Base-by-base conservation (phyloP, 2,113 vertebrate genomes). In the Tychaedon coryphoeus region DNA sequence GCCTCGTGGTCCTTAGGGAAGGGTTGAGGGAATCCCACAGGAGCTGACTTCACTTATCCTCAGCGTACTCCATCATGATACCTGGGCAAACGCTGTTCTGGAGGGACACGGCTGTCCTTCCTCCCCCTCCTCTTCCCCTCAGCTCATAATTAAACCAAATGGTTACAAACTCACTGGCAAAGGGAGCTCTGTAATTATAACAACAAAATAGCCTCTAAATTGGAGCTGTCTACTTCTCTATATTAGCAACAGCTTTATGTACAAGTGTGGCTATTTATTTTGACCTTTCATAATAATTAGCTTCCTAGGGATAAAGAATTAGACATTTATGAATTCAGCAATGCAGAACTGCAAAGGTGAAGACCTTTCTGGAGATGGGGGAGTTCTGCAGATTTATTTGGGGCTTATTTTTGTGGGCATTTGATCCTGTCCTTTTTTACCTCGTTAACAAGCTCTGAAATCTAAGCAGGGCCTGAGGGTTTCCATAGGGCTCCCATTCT, bases 171-270 rank as follows among this genome's bases (percentile, higher is more conserved):
- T 92, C 93, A n/a, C 43, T 71, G 72, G 82, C 1, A 2, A 88
- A 96, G 72, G 95, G 90, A 95, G 88, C 75, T 92, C 69, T 94
- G 82, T 97, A 97, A 98, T 98, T 97, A 97, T 96, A 97, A 95
- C 91, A 86, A 96, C 93, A 96, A 96, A 96, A 96, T 70, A 88
- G 90, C 92, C 86, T 93, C 77, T 90, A 96, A 94, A 95, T 95
- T 92, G 85, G 94, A 94, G 64, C 70, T 87, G 82, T 91, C 93
- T 95, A 60, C 86, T 94, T 92, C 96, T 95, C 83, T 77, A 58
- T 89, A 94, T 96, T 94, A 69, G 57, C 85, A 92, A 48, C 58
- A 45, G 75, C 85, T 95, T 94, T 95, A 92, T 50, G 78, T 94
- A 74, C 80, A 87, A 84, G 25, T 54, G 70, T 20, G 65, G 94